Evolutionary conservation across 2,888 invertebrate genomes (phyloP), one percentile per base, ranked within the genome.

Genomic region (Microplitis deprimator): DNA sequence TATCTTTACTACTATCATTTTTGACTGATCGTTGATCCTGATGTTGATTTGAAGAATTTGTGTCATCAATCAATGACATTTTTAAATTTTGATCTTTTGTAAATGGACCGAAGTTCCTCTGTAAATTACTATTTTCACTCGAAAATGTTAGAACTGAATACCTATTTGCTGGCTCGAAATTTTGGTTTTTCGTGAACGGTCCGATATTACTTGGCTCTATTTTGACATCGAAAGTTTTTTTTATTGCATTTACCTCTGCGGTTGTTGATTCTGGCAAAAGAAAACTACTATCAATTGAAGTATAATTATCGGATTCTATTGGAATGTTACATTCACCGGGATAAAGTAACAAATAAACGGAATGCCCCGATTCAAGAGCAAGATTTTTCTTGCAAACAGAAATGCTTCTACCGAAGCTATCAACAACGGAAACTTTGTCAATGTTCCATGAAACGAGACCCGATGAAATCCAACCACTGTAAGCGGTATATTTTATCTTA

Each of bases 401-500:
- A 77, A 95, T 93, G 80, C 95, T 93, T 86, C 95, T 94, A 13
- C 96, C 96, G 86, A 95, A 96, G 88, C 96, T 96, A 87, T 97
- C 96, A 67, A 94, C 94, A 17, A 97, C 91, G 73, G 95, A 93
- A 29, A 97, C 92, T 89, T 96, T 96, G 90, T 97, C 95, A 79
- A 97, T 92, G 83, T 93, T 93, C 93, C 97, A 95, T 76, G 94
- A 92, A 60, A 94, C 93, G 76, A 96, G 91, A 1, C 96, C 97
- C 20, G 95, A 96, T 41, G 95, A 95, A 76, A 97, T 92, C 97
- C 97, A 97, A 13, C 97, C 97, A 81, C 95, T 95, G 91, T 97
- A 97, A 0, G 96, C 96, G 6, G 95, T 95, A 90, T 97, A 97
- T 82, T 95, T 93, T 20, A 97, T 92, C 86, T 95, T 93, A 0